phyloP scores from a whole-genome alignment of 2,797 vertebrate species.

The Propithecus deckenii region DNA sequence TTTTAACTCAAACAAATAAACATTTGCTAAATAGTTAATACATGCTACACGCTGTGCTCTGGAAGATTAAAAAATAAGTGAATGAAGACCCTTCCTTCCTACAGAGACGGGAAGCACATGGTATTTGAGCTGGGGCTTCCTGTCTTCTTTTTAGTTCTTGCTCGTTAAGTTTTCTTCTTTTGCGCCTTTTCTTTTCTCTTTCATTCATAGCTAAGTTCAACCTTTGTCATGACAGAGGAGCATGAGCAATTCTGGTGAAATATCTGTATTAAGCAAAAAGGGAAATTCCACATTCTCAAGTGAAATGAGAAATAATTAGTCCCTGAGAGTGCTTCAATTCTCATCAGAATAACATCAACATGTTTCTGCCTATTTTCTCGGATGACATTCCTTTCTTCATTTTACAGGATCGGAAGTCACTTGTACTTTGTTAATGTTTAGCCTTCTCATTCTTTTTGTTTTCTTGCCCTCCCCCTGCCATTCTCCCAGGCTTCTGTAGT shows the following conservation, averaged over 20 bases:
- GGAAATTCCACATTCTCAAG: background rate
- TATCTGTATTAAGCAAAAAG: background rate
- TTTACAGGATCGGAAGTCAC: background rate
- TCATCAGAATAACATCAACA: background rate
- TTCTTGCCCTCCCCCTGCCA: background rate
- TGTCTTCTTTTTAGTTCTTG: background rate
- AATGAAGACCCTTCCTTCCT: background rate
- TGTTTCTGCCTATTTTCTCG: background rate
- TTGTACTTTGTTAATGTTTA: background rate
- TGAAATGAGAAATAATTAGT: constrained; percentile 44
- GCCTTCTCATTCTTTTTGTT: background rate
- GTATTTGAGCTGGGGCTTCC: background rate
- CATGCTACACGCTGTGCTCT: background rate
- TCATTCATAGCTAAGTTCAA: background rate
- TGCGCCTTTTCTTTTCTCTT: background rate
- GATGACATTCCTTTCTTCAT: background rate
- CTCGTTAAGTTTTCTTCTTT: background rate
- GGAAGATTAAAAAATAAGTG: background rate
- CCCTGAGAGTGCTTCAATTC: background rate
- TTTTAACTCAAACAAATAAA: background rate
- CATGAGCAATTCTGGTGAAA: background rate
- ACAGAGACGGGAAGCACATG: background rate
- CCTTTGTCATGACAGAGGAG: background rate
- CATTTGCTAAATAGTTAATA: background rate
- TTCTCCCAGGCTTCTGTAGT: background rate